Evolutionary conservation across 2,888 invertebrate species (phyloP).

Genomic region (Antheraea assamensis): DNA sequence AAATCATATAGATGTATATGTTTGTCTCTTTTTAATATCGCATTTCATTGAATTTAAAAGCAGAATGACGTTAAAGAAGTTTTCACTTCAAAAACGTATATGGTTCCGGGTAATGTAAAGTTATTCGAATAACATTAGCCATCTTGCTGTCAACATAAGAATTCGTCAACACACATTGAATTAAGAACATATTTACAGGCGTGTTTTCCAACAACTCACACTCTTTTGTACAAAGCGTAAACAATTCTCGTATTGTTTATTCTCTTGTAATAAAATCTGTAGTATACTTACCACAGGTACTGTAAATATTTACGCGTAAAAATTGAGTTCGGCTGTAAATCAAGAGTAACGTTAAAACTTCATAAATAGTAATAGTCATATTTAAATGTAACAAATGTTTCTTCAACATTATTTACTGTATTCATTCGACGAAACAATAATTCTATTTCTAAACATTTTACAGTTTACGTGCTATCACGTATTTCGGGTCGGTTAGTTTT

Average conservation of each 20-base stretch:
- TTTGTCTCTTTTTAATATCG: no score
- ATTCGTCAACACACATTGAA: background rate
- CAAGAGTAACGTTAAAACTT: background rate
- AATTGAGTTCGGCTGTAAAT: background rate
- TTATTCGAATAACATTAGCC: background rate
- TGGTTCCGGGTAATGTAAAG: background rate
- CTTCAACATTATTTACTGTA: background rate
- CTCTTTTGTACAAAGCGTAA: background rate
- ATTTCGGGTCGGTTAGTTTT: no score
- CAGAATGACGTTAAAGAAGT: no score
- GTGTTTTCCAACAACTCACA: background rate
- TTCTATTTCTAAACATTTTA: background rate
- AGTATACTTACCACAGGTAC: background rate
- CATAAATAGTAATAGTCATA: background rate
- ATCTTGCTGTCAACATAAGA: background rate
- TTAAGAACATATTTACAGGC: background rate
- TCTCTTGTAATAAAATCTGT: background rate
- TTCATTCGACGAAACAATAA: background rate
- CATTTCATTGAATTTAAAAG: no score
- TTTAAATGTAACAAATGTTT: background rate
- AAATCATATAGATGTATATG: no score
- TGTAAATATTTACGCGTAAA: background rate
- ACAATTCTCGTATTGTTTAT: background rate
- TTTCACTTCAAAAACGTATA: no score
- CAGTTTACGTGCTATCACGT: no score